phyloP scores from a whole-genome alignment of 2,888 invertebrate genomes.

The Leuctra nigra region DNA sequence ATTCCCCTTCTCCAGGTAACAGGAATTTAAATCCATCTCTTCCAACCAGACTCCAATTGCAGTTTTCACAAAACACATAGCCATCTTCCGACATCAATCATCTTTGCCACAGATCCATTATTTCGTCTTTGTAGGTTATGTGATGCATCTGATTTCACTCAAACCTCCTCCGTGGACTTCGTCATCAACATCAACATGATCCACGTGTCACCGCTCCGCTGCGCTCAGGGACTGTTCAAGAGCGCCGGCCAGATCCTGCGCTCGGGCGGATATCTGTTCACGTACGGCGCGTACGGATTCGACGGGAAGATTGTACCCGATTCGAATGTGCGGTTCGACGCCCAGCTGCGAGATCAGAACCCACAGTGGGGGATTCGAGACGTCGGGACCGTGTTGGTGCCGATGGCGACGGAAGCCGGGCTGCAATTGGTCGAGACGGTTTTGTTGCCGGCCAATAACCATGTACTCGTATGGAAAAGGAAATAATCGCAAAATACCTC shows the following conservation, averaged over 20 bases:
- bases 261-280: slow-evolving; percentile 62
- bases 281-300: slow-evolving; percentile 78
- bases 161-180: slow-evolving; percentile 59
- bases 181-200: slow-evolving; percentile 82
- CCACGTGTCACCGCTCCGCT: slow-evolving; percentile 71
- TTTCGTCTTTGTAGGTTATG: no score
- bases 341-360: slow-evolving; percentile 55
- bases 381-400: slow-evolving; percentile 53
- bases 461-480: slow-evolving; percentile 71
- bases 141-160: no score
- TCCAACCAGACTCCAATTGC: no score
- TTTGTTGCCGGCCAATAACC: slow-evolving; percentile 86
- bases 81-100: no score
- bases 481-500: slow-evolving; percentile 17
- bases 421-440: slow-evolving; percentile 55
- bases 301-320: slow-evolving; percentile 76
- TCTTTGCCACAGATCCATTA: no score
- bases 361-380: slow-evolving; percentile 77
- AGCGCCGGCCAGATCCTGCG: slow-evolving; percentile 65
- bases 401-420: slow-evolving; percentile 53
- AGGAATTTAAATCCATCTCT: no score
- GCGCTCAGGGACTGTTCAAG: slow-evolving; percentile 67
- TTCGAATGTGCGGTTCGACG: slow-evolving; percentile 76
- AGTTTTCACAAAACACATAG: no score
- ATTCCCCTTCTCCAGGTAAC: no score